Percentiles rank a stretch among this genome's conserved stretches.
phyloP scores from a whole-genome alignment of 2,797 vertebrate species.

The Silurus lanzhouensis region DNA sequence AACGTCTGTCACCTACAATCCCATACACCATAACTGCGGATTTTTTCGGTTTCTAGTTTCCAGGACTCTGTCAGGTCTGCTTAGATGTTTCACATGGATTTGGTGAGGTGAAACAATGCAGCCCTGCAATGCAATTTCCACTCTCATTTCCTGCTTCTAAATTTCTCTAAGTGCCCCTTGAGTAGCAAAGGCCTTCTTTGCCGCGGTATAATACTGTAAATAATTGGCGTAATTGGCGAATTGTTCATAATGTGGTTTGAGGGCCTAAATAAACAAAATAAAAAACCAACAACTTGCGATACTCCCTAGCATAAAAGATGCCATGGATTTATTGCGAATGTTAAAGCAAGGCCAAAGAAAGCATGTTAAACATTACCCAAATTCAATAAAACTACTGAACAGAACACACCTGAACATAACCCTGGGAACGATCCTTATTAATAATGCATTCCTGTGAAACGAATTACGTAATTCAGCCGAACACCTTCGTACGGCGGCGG shows the following conservation, averaged over 20 bases:
- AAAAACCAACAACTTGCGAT: neutral
- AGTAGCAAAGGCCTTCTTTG: slow-evolving; percentile 29
- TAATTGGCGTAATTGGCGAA: neutral
- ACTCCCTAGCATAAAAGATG: slow-evolving; percentile 14
- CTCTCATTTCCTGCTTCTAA: slow-evolving; percentile 69
- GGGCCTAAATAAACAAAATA: neutral
- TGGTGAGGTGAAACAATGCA: slow-evolving; percentile 60
- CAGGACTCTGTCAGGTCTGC: slow-evolving; percentile 54
- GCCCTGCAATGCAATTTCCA: slow-evolving; percentile 63
- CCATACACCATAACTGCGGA: slow-evolving; percentile 16
- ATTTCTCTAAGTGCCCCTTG: slow-evolving; percentile 40
- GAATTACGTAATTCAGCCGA: neutral
- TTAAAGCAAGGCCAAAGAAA: neutral
- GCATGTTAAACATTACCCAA: slow-evolving; percentile 2
- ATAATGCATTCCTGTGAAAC: neutral
- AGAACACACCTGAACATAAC: neutral
- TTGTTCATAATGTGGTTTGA: neutral
- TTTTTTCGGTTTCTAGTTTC: slow-evolving; percentile 53
- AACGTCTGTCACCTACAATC: neutral
- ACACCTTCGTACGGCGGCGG: neutral
- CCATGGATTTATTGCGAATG: slow-evolving; percentile 10
- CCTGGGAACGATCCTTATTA: neutral
- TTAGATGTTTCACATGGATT: slow-evolving; percentile 40
- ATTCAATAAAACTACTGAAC: neutral
- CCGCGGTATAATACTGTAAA: slow-evolving; percentile 6